These are phyloP conservation scores for Procapra przewalskii DNA, from an alignment of 2,113 vertebrate genomes.

Conservation along the genomic window DNA sequence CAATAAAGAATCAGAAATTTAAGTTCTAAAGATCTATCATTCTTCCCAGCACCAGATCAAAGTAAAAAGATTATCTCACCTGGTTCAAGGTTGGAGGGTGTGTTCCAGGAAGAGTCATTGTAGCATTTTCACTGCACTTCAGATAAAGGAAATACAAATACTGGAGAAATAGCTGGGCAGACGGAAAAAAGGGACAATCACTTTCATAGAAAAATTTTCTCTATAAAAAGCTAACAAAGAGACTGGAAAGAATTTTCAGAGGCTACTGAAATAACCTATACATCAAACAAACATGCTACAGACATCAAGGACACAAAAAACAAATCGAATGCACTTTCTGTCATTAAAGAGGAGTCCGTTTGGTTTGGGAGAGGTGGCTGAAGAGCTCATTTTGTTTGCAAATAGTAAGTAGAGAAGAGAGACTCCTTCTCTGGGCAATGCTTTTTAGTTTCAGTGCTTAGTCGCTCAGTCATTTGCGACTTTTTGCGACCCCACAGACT, in stretches of 20 bases:
- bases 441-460: background rate
- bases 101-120: conserved; percentile 77
- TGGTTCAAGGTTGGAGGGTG: conserved; percentile 86
- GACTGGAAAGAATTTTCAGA: background rate
- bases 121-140: conserved; percentile 85
- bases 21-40: background rate
- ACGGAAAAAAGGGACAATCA: conserved; percentile 1
- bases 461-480: fast-evolving
- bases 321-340: background rate
- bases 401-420: background rate
- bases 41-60: background rate
- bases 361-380: background rate
- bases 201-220: background rate
- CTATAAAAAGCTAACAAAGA: background rate
- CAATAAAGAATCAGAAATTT: background rate
- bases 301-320: background rate
- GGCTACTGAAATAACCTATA: background rate
- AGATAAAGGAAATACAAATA: conserved; percentile 93
- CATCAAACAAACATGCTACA: background rate
- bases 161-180: conserved; percentile 88
- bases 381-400: background rate
- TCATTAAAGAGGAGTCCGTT: background rate
- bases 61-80: conserved; percentile 77
- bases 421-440: background rate
- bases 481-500: background rate